Base-by-base conservation (phyloP, 1,140 invertebrate genomes). In the Phymorhynchus buccinoides region DNA sequence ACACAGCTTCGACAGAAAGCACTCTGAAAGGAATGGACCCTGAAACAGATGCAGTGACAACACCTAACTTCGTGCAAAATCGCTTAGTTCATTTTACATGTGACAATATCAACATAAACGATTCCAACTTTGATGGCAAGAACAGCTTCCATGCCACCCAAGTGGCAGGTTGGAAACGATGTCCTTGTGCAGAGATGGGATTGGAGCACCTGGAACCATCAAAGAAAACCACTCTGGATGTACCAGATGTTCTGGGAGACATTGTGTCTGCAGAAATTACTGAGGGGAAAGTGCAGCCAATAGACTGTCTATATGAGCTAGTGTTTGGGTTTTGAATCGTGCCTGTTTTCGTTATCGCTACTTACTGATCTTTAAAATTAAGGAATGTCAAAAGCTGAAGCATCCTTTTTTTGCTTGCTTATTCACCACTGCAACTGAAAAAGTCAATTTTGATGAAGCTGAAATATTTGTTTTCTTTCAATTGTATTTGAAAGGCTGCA, bases 41-140 rank as follows among this genome's bases (percentile, higher is more conserved):
- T 48, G 44, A 48, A 48, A 48, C 44, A 48, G 44, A 18, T 48
- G 44, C 44, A 48, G 44, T 48, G 44, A n/a, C 18, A 48, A 6
- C 44, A 48, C 44, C 44, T 48, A 48, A 48, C 44, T 48, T 48
- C 18, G 44, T 48, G 44, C 44, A 6, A 18, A 48, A 48, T 48
- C 44, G 18, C 44, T 48, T 48, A 6, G 44, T 48, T 48, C 44
- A 48, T 48, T 48, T 18, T 18, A 48, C 44, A 48, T 48, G n/a
- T 77, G n/a, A 84, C n/a, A 84, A 78, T 77, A 84, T 44, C 42
- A 66, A 78, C 42, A 84, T 84, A 94, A 94, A 39, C 93, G 94
- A 41, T 96, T 96, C 96, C 95, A 95, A 89, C 88, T 83, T 48
- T 48, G 44, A 48, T 48, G 83, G 83, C 14, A 78, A 84, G 42